Evolutionary conservation across 2,888 invertebrate species (phyloP).

Genomic region (Lasius fuliginosus): DNA sequence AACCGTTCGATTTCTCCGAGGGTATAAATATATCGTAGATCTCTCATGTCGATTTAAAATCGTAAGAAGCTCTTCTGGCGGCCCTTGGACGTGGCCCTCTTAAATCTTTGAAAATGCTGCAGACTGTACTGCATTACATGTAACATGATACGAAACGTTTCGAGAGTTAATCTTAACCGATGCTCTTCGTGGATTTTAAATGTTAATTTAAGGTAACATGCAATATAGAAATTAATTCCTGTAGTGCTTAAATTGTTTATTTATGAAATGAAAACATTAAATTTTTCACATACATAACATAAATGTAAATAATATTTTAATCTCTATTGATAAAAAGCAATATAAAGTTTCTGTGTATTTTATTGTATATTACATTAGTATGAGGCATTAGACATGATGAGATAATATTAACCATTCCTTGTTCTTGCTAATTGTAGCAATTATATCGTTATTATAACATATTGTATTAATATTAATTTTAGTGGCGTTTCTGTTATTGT

Average conservation of each 20-base stretch:
- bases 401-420: neutral
- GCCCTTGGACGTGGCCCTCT: neutral
- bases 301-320: neutral
- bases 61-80: neutral
- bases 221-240: constrained; percentile 1
- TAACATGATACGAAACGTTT: constrained; percentile 1
- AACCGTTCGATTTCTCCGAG: constrained; percentile 19
- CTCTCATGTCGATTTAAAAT: constrained; percentile 23
- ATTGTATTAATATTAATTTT: constrained; percentile 27
- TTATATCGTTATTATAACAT: neutral
- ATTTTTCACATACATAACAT: neutral
- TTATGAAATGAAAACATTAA: constrained; percentile 13
- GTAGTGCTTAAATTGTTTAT: neutral
- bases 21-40: constrained; percentile 17
- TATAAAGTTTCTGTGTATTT: neutral
- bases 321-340: neutral
- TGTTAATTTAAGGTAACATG: neutral
- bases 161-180: constrained; percentile 8
- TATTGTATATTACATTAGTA: neutral
- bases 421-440: neutral
- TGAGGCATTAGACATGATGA: neutral
- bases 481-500: neutral
- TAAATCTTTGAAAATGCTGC: constrained; percentile 36
- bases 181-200: constrained; percentile 3
- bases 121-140: neutral